A percentile compares a stretch with the other conserved stretches of the same genome.
These are phyloP conservation scores for Ips nitidus DNA, from an alignment of 1,140 invertebrate genomes.

Conservation along the genomic window DNA sequence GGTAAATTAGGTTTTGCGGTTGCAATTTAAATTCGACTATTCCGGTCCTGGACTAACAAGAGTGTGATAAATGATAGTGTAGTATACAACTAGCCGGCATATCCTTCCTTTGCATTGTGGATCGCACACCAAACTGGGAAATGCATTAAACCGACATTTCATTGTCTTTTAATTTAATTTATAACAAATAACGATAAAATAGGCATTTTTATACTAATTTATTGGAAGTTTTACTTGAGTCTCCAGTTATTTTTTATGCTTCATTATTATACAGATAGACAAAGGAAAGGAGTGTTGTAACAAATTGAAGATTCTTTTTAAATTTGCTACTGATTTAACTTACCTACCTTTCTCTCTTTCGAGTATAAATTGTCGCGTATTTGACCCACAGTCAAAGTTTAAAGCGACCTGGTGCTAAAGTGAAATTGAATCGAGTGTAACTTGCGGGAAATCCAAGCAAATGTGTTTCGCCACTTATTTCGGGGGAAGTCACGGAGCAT, in stretches of 20 bases:
- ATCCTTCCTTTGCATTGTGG: slow-evolving; percentile 4
- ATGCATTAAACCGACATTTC: neutral
- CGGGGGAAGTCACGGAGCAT: neutral
- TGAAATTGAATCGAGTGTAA: slow-evolving; percentile 1
- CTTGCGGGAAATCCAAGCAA: slow-evolving; percentile 3
- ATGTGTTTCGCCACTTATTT: slow-evolving; percentile 5
- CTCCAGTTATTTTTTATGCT: too few species aligned
- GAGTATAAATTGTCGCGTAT: neutral
- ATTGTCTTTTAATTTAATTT: too few species aligned
- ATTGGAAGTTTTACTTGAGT: too few species aligned
- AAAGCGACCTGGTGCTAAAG: slow-evolving; percentile 1
- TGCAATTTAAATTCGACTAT: too few species aligned
- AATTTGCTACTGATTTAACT: neutral
- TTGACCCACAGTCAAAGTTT: neutral
- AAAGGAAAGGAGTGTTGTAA: too few species aligned
- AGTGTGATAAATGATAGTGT: too few species aligned
- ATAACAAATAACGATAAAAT: too few species aligned
- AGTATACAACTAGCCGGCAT: neutral
- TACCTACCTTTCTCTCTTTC: neutral
- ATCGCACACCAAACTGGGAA: neutral
- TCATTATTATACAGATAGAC: too few species aligned
- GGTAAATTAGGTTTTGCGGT: too few species aligned
- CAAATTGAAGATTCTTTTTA: neutral
- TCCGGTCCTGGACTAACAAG: too few species aligned
- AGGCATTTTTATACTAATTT: too few species aligned